A percentile compares a stretch with the other conserved stretches of the same genome.
These are phyloP conservation scores for Takifugu rubripes DNA, from an alignment of 2,797 vertebrate genomes.

Conservation along the genomic window DNA sequence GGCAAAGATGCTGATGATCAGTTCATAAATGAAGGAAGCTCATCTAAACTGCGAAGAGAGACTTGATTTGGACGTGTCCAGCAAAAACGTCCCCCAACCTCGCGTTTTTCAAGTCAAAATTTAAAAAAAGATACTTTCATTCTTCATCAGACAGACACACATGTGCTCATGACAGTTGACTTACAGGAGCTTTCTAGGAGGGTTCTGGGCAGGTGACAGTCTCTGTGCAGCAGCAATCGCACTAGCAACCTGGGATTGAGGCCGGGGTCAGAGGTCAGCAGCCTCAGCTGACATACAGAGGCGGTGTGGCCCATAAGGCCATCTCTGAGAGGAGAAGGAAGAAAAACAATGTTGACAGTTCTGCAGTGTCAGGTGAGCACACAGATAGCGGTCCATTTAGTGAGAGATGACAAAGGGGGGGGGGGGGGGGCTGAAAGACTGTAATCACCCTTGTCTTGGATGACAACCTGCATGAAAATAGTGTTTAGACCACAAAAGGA, in stretches of 20 bases:
- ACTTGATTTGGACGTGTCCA: slow-evolving; percentile 32
- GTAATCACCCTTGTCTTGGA: slow-evolving; percentile 32
- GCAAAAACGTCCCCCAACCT: too few relatives aligned
- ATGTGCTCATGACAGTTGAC: slow-evolving; percentile 45
- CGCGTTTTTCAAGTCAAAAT: too few relatives aligned
- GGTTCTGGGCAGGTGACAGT: slow-evolving; percentile 85
- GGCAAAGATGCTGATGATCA: slow-evolving; percentile 71
- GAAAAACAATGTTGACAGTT: slow-evolving; percentile 77
- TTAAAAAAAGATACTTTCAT: neutral
- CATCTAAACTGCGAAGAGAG: slow-evolving; percentile 42
- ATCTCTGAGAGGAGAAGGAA: slow-evolving; percentile 75
- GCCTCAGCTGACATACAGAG: slow-evolving; percentile 82
- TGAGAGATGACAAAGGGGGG: slow-evolving; percentile 43
- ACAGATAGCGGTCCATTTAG: slow-evolving; percentile 51
- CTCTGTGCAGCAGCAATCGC: slow-evolving; percentile 78
- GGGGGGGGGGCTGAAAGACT: slow-evolving; percentile 27
- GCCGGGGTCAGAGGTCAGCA: slow-evolving; percentile 87
- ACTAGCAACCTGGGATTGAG: slow-evolving; percentile 86
- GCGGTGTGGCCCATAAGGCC: slow-evolving; percentile 75
- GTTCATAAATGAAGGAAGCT: slow-evolving; percentile 66
- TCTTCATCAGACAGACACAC: slow-evolving; percentile 2
- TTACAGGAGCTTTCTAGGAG: slow-evolving; percentile 87
- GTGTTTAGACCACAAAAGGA: slow-evolving; percentile 68
- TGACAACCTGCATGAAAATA: slow-evolving; percentile 71
- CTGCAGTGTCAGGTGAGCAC: slow-evolving; percentile 82